Base-by-base conservation (phyloP, 2,797 vertebrate species). In the Florisuga fusca region DNA sequence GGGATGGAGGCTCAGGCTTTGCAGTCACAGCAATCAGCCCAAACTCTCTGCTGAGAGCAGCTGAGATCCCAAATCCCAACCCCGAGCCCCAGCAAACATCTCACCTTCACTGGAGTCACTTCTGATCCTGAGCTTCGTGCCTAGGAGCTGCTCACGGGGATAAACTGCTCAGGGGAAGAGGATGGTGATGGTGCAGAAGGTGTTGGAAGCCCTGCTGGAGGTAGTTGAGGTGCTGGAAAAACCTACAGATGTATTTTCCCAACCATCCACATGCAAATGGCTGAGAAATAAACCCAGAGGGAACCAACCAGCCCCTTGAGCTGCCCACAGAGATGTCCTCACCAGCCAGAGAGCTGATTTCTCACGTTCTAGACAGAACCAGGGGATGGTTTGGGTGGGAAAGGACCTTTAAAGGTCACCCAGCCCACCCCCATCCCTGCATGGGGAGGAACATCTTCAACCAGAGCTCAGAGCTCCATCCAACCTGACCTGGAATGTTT, bases 311-410 rank as follows among this genome's bases (percentile, higher is more conserved):
- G 19, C 9, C 55, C n/a, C 77, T 22, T 1, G 7, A 61, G 41
- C 27, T 72, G 29, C 29, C 25, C 57, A n/a, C 1, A 1, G 21
- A 45, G 43, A 67, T 62, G 33, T 9, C 57, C 76, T 95, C 85
- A 98, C 99, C 98, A 99, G 98, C 98, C 98, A 99, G 59, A 99
- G 96, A 99, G 74, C 98, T 97, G 63, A 98, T 98, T 80, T 97
- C 23, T 62, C 48, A 14, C 11, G 22, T 25, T 59, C 82, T 50
- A 50, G 17, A 15, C 14, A 50, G 25, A 50, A 50, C 14, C 50
- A 50, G 12, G 8, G 50, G 13, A 23, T 50, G 50, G 50, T 50
- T 50, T 50, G 50, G 21, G 23, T 50, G 23, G 25, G 50, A 50
- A 50, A 25, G 50, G 50, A 50, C 50, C 23, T 45, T 26, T 50